A percentile compares a stretch with the other conserved stretches of the same genome.
Evolutionary conservation across 2,888 invertebrate species (phyloP).

Genomic region (Geotrupes spiniger): DNA sequence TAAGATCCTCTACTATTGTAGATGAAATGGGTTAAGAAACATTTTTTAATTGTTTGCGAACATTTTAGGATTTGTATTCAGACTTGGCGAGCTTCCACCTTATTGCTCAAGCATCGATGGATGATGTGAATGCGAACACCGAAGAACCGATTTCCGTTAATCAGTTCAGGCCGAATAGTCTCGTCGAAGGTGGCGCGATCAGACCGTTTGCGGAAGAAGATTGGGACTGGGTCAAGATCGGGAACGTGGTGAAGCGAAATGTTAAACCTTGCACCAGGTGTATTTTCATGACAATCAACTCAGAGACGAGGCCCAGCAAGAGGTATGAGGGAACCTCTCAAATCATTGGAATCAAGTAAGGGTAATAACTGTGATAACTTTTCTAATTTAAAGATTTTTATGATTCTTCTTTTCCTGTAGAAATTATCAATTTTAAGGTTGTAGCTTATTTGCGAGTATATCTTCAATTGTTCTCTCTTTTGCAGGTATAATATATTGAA

Average conservation of each 20-base stretch:
- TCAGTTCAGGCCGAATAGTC: conserved; percentile 59
- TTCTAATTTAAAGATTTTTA: too few relatives aligned
- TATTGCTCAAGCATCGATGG: conserved; percentile 54
- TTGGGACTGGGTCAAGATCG: conserved; percentile 60
- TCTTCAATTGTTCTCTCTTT: neutral
- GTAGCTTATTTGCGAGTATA: too few relatives aligned
- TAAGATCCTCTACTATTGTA: too few relatives aligned
- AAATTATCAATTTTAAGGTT: too few relatives aligned
- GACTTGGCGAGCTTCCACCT: conserved; percentile 57
- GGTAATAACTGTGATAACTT: too few relatives aligned
- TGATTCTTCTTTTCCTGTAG: too few relatives aligned
- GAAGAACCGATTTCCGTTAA: conserved; percentile 44
- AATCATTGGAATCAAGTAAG: conserved; percentile 55
- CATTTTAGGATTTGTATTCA: conserved; percentile 51
- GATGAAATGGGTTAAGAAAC: too few relatives aligned
- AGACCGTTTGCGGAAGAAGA: conserved; percentile 54
- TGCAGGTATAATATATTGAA: conserved; percentile 6
- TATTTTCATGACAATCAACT: conserved; percentile 49
- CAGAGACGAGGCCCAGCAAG: conserved; percentile 46
- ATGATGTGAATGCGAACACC: conserved; percentile 53
- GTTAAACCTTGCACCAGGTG: conserved; percentile 59
- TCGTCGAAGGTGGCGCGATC: conserved; percentile 49
- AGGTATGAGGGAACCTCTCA: conserved; percentile 55
- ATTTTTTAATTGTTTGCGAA: neutral
- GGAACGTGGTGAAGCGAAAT: conserved; percentile 52